Evolutionary conservation across 2,888 invertebrate genomes (phyloP).

Genomic region (Andricus curvator): DNA sequence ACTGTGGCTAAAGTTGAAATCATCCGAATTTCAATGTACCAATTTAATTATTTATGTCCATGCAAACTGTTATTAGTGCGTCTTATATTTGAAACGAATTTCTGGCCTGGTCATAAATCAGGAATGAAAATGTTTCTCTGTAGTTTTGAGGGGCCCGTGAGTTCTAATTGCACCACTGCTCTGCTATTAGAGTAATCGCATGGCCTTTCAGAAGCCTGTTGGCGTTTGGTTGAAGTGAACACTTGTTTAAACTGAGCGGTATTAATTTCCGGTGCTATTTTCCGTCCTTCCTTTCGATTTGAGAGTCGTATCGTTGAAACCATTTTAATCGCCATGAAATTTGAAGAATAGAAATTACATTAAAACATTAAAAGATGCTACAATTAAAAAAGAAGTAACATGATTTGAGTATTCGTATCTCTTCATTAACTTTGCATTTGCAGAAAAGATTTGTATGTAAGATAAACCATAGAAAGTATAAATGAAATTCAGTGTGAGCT

Average conservation of each 20-base stretch:
- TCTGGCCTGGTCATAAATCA: neutral
- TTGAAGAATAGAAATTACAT: slow-evolving; percentile 24
- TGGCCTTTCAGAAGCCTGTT: slow-evolving; percentile 33
- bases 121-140: slow-evolving; percentile 13
- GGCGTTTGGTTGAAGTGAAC: slow-evolving; percentile 32
- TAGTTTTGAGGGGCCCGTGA: slow-evolving; percentile 18
- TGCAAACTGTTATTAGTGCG: slow-evolving; percentile 16
- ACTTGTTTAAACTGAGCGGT: slow-evolving; percentile 27
- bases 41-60: neutral
- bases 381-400: neutral
- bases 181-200: slow-evolving; percentile 34
- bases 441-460: neutral
- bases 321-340: slow-evolving; percentile 1
- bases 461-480: neutral
- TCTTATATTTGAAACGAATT: neutral
- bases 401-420: neutral
- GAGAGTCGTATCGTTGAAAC: neutral
- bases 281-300: slow-evolving; percentile 28
- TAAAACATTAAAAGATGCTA: neutral
- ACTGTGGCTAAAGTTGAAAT: neutral
- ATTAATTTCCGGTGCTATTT: slow-evolving; percentile 40
- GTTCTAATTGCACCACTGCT: slow-evolving; percentile 25
- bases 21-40: neutral
- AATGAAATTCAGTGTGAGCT: neutral
- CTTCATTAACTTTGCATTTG: neutral